Conservation (phyloP, 2,113 vertebrate species). For the Pelvicachromis taeniatus region DNA sequence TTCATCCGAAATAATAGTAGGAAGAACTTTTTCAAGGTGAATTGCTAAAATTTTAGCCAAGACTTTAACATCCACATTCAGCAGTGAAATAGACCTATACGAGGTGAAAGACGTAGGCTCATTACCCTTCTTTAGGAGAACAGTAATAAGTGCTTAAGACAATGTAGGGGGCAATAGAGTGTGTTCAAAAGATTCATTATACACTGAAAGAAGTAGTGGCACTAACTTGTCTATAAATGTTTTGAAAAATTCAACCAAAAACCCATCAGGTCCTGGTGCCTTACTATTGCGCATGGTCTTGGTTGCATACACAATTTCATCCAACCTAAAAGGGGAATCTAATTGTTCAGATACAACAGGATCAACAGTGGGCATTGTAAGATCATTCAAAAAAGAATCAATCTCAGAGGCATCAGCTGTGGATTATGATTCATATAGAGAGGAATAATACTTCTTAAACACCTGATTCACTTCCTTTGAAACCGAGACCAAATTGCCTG, state of each 20-base stretch:
- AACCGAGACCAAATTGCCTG: too few species aligned
- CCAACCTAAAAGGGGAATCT: neutral
- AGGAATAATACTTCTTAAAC: neutral
- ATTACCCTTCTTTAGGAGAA: neutral
- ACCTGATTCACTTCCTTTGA: too few species aligned
- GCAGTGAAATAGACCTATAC: neutral
- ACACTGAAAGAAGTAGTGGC: neutral
- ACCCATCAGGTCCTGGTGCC: neutral
- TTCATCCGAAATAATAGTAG: neutral
- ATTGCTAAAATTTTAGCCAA: neutral
- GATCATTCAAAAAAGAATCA: neutral
- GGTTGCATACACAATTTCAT: neutral
- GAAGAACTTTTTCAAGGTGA: neutral
- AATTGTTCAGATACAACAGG: neutral
- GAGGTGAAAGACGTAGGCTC: neutral
- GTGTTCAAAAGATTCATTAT: neutral
- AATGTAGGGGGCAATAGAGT: neutral
- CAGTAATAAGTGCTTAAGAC: neutral
- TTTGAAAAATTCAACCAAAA: neutral
- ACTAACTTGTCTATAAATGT: neutral
- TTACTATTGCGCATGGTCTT: neutral
- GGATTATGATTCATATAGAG: neutral
- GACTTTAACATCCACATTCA: neutral
- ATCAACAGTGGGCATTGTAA: neutral
- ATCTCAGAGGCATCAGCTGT: neutral